Conservation (phyloP, 2,113 vertebrate genomes). For the Macaca nemestrina region DNA sequence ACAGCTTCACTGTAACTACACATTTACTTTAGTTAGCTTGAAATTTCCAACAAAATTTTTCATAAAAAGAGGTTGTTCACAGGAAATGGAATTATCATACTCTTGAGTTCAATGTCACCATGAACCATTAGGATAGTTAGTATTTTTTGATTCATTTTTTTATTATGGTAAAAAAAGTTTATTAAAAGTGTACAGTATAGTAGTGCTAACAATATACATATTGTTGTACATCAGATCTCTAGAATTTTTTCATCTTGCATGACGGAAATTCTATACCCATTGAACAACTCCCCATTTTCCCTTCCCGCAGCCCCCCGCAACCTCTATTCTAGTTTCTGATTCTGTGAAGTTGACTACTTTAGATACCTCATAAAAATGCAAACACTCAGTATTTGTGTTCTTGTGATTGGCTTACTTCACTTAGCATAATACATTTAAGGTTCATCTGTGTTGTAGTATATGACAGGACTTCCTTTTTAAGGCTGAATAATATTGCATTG, state of each 20-base stretch:
- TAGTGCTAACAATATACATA: background rate
- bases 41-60: background rate
- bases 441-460: background rate
- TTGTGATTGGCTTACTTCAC: background rate
- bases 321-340: background rate
- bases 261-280: background rate
- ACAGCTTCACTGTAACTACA: background rate
- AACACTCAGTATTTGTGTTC: background rate
- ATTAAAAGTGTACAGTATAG: background rate
- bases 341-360: background rate
- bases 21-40: background rate
- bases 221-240: background rate
- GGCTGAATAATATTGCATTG: background rate
- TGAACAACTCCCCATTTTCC: background rate
- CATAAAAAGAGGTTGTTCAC: background rate
- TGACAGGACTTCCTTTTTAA: background rate
- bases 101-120: background rate
- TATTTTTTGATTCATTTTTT: background rate
- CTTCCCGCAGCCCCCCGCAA: background rate
- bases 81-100: slow-evolving; percentile 1
- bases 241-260: background rate
- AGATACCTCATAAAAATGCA: background rate
- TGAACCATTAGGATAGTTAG: background rate
- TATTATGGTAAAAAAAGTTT: background rate
- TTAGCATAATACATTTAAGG: background rate